phyloP scores from a whole-genome alignment of 2,888 invertebrate genomes.

The Lysandra coridon region DNA sequence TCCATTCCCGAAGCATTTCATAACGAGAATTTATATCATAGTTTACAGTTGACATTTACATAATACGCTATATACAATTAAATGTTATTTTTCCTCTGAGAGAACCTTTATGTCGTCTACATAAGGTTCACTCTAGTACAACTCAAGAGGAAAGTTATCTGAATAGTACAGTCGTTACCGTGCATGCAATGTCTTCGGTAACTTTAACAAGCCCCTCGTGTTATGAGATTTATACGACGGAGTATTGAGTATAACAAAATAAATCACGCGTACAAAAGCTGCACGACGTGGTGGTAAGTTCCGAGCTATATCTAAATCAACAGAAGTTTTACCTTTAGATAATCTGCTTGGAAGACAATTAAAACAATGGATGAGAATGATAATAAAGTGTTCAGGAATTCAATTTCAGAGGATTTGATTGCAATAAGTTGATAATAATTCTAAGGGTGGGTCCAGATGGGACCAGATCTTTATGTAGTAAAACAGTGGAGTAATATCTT shows the following conservation, averaged over 20 bases:
- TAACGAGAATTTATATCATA: constrained; percentile 17
- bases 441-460: background rate
- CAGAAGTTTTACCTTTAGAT: too few species aligned
- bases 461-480: background rate
- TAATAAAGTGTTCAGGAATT: background rate
- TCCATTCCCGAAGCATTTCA: background rate
- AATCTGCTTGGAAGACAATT: background rate
- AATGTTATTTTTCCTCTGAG: background rate
- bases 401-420: background rate
- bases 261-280: background rate
- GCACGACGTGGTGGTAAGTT: background rate
- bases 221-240: background rate
- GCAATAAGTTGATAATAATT: background rate
- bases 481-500: too few species aligned
- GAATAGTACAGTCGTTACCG: background rate
- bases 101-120: background rate
- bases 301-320: too few species aligned
- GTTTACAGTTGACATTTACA: constrained; percentile 22
- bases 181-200: constrained; percentile 8
- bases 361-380: background rate
- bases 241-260: background rate
- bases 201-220: background rate
- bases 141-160: background rate
- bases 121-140: background rate
- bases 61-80: background rate